These are phyloP conservation scores for Brachyhypopomus occidentalis DNA, from an alignment of 2,113 vertebrate species.

Conservation along the genomic window DNA sequence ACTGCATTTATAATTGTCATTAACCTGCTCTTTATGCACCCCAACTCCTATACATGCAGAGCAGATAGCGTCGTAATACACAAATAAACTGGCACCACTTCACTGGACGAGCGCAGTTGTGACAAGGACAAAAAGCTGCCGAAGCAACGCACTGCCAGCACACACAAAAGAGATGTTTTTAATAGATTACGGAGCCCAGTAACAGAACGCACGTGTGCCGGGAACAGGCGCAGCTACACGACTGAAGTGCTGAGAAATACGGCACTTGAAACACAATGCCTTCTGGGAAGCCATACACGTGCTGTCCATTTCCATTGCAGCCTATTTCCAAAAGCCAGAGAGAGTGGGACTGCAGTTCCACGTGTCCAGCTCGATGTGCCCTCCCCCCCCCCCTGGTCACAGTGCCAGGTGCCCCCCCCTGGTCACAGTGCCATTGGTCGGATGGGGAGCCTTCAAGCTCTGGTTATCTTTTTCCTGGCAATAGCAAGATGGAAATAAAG, in stretches of 20 bases:
- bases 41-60: too few relatives aligned
- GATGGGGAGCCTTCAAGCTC: not conserved
- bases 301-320: not conserved
- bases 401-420: not conserved
- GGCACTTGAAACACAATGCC: not conserved
- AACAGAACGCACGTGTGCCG: not conserved
- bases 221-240: not conserved
- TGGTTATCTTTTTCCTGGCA: constrained; percentile 8
- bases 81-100: too few relatives aligned
- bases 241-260: constrained; percentile 2
- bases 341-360: not conserved
- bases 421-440: not conserved
- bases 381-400: not conserved
- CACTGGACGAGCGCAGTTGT: too few relatives aligned
- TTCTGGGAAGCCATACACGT: not conserved
- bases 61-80: too few relatives aligned
- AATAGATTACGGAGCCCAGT: not conserved
- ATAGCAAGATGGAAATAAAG: not conserved
- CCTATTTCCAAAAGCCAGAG: not conserved
- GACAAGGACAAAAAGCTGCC: not conserved
- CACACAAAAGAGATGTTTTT: not conserved
- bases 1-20: not conserved
- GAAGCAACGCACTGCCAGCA: not conserved
- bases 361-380: not conserved
- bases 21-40: not conserved